Evolutionary conservation across 2,113 vertebrate species (phyloP).

Genomic region (Neotoma lepida): DNA sequence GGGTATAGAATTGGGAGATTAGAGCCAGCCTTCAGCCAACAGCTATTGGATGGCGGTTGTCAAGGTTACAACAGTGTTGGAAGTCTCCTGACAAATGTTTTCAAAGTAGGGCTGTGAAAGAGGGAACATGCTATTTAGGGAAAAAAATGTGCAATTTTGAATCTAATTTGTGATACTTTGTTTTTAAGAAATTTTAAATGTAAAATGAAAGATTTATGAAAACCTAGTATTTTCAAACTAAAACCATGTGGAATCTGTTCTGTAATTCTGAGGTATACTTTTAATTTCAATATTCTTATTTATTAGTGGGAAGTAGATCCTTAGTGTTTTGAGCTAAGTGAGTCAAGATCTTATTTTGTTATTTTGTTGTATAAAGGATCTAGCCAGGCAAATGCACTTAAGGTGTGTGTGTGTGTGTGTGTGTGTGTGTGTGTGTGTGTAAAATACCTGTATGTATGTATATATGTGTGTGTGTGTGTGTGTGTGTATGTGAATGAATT

Average conservation of each 20-base stretch:
- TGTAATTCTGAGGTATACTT: conserved; percentile 16
- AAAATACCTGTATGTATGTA: not conserved
- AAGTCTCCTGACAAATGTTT: conserved; percentile 31
- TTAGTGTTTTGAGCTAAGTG: not conserved
- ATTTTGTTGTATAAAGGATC: conserved; percentile 4
- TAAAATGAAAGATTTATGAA: conserved; percentile 53
- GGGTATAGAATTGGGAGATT: not conserved
- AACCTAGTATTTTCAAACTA: conserved; percentile 27
- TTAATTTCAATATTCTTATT: conserved; percentile 49
- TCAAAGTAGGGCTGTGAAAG: not conserved
- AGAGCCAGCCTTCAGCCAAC: not conserved
- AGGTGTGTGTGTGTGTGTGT: not conserved
- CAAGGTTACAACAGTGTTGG: not conserved
- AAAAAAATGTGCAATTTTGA: not conserved
- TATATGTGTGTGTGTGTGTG: not conserved
- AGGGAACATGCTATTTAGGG: not conserved
- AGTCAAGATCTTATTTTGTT: conserved; percentile 5
- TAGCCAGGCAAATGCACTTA: not conserved
- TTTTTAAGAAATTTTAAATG: conserved; percentile 38
- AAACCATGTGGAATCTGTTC: conserved; percentile 38
- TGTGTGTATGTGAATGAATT: not conserved
- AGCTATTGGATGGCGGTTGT: not conserved
- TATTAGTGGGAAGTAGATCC: not conserved
- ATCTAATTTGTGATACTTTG: not conserved
- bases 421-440: not conserved